Percentiles rank a stretch among this genome's conserved stretches.
These are phyloP conservation scores for Julus scandinavius DNA, from an alignment of 2,888 invertebrate genomes.

Conservation along the genomic window DNA sequence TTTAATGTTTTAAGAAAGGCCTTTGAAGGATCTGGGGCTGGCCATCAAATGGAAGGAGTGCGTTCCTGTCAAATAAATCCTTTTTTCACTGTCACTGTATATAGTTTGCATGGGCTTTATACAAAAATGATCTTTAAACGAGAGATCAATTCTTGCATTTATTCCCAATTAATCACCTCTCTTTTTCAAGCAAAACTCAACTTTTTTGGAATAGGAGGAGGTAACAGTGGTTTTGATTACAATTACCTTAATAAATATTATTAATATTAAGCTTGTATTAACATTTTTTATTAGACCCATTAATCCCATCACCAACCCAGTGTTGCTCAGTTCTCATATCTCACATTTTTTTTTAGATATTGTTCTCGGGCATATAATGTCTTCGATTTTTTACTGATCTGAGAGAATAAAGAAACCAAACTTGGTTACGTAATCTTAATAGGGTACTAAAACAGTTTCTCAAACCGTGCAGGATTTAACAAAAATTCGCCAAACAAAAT, in stretches of 20 bases:
- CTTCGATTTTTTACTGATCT: too few relatives aligned
- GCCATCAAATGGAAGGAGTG: conserved; percentile 43
- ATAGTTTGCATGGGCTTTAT: not conserved
- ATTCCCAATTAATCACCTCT: not conserved
- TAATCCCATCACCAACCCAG: too few relatives aligned
- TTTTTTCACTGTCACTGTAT: conserved; percentile 37
- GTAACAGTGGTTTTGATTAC: not conserved
- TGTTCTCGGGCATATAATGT: too few relatives aligned
- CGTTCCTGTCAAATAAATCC: conserved; percentile 46
- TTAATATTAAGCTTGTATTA: too few relatives aligned
- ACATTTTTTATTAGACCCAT: too few relatives aligned
- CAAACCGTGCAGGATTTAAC: not conserved
- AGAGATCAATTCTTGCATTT: not conserved
- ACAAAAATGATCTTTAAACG: not conserved
- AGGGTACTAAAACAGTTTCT: not conserved
- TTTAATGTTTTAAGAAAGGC: conserved; percentile 45
- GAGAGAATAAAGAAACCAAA: not conserved
- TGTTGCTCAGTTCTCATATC: not conserved
- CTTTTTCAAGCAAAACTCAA: not conserved
- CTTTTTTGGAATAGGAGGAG: conserved; percentile 1
- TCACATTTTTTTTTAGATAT: too few relatives aligned
- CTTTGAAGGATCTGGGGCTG: not conserved
- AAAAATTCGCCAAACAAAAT: not conserved
- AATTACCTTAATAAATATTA: not conserved
- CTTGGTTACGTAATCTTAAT: not conserved